Evolutionary conservation across 2,113 vertebrate genomes (phyloP), one percentile per base, ranked within the genome.

Genomic region (Saccopteryx leptura): DNA sequence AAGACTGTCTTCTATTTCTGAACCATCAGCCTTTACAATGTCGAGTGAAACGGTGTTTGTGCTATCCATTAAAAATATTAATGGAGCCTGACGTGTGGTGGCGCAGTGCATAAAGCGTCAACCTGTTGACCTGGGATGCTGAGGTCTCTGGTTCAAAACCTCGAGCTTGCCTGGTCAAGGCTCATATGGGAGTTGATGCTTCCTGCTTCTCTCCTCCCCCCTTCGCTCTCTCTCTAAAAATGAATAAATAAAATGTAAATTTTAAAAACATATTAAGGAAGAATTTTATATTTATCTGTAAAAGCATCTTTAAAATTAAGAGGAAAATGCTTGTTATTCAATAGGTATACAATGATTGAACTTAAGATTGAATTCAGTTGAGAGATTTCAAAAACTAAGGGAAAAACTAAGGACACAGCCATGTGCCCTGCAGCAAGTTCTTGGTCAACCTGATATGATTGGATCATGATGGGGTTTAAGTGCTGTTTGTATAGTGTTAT

Each of bases 281-380:
- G 52, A 80, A 74, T 4, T 68, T 12, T 48, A 3, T 8, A 66
- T 72, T 72, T 63, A 74, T 18, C 74, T 68, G 31, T 23, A 84
- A 84, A 88, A 23, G 7, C 14, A 91, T 79, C 31, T 91, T 71
- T 81, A 90, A 66, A 79, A 88, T 85, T 26, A 75, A 86, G 7
- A 93, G 10, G 61, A 39, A 81, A 80, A 91, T 58, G 60, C 7
- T 88, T 56, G 19, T 50, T 61, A 9, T 79, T 56, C 58, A 88
- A 17, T n/a, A 74, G 23, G 31, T 63, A 11, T n/a, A 39, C 7
- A 79, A 4, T 19, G 48, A 79, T 58, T 5, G 5, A 66, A 61
- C 11, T 72, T 86, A 74, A 23, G 8, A 68, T 17, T 28, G 18
- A 93, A 75, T 83, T 50, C 50, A 96, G 18, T 11, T 78, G 50